These are phyloP conservation scores for Danio kyathit DNA, from an alignment of 2,797 vertebrate genomes.

Conservation along the genomic window DNA sequence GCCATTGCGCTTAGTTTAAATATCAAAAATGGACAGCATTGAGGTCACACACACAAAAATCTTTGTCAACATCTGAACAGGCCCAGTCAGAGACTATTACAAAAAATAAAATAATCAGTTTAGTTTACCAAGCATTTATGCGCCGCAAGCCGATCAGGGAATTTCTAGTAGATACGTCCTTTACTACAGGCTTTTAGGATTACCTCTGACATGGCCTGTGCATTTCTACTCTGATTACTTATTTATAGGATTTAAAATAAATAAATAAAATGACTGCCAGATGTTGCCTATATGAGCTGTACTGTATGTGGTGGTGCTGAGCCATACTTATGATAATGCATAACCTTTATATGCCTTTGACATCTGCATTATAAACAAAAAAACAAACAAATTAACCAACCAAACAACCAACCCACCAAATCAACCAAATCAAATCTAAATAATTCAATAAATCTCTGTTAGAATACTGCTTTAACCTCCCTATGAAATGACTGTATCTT, in stretches of 20 bases:
- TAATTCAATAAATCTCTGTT: too few species aligned
- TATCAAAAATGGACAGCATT: constrained; percentile 8
- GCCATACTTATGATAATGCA: not conserved
- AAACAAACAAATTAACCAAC: too few species aligned
- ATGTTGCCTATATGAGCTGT: not conserved
- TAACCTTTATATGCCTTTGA: not conserved
- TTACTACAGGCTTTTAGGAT: constrained; percentile 30
- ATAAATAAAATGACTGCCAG: not conserved
- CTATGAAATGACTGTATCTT: too few species aligned
- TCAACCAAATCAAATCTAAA: too few species aligned
- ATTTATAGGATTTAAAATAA: constrained; percentile 26
- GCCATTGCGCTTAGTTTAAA: not conserved
- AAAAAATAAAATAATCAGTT: constrained; percentile 14
- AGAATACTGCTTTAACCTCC: too few species aligned
- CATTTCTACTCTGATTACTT: constrained; percentile 42
- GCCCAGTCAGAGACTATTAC: not conserved
- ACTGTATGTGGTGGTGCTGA: not conserved
- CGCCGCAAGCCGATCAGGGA: not conserved
- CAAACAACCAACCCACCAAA: too few species aligned
- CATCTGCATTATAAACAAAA: not conserved
- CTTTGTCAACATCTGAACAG: constrained; percentile 18
- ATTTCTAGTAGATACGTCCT: constrained; percentile 10
- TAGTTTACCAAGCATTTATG: constrained; percentile 14
- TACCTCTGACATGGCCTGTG: constrained; percentile 17
- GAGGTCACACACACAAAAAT: constrained; percentile 11